Evolutionary conservation across 2,888 invertebrate species (phyloP).

Genomic region (Isotomurus palustris): DNA sequence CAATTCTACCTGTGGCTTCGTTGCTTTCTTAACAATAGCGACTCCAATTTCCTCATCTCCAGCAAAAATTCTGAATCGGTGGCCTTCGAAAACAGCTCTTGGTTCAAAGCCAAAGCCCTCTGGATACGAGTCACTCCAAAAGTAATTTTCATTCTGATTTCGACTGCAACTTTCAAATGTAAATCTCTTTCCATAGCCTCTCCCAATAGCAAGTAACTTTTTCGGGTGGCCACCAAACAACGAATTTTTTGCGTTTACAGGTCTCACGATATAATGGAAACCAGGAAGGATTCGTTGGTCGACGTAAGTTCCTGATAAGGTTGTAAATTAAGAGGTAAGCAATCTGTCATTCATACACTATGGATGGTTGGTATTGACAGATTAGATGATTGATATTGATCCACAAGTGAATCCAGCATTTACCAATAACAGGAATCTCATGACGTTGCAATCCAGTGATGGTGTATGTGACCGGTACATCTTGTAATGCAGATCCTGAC

Average conservation of each 20-base stretch:
- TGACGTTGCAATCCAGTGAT: slow-evolving; percentile 63
- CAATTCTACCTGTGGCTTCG: slow-evolving; percentile 61
- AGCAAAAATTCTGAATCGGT: slow-evolving; percentile 62
- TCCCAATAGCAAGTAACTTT: slow-evolving; percentile 62
- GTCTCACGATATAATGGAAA: slow-evolving; percentile 66
- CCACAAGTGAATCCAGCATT: background rate
- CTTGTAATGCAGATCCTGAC: slow-evolving; percentile 59
- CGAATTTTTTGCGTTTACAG: slow-evolving; percentile 60
- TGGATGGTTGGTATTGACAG: background rate
- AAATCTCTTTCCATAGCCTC: slow-evolving; percentile 71
- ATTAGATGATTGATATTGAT: background rate
- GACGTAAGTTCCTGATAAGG: slow-evolving; percentile 61
- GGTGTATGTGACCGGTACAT: slow-evolving; percentile 64
- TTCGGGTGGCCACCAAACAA: slow-evolving; percentile 64
- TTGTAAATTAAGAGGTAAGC: slow-evolving; percentile 18
- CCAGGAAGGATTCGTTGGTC: slow-evolving; percentile 68
- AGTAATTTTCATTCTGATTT: slow-evolving; percentile 57
- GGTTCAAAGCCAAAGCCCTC: slow-evolving; percentile 65
- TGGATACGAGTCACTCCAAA: slow-evolving; percentile 73
- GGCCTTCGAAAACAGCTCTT: slow-evolving; percentile 62
- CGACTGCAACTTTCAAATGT: slow-evolving; percentile 61
- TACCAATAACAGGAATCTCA: slow-evolving; percentile 67
- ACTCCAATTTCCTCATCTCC: slow-evolving; percentile 62
- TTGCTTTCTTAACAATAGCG: slow-evolving; percentile 64
- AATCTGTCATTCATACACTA: background rate